Base-by-base conservation (phyloP, 2,797 vertebrate species). In the Sebastes trivittatus region DNA sequence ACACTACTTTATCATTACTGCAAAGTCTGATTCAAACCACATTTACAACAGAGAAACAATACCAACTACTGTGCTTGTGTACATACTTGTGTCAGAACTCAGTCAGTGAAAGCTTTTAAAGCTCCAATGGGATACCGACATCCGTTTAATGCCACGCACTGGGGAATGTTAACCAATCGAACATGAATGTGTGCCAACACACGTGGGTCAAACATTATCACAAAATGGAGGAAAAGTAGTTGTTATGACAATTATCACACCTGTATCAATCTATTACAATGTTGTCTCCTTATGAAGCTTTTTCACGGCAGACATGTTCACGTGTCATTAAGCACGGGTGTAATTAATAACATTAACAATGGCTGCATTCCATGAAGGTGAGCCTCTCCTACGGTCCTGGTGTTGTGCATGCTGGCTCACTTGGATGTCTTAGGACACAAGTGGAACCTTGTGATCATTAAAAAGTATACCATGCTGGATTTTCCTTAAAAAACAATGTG, bases 1-100 rank as follows among this genome's bases (percentile, higher is more conserved):
- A 82, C 80, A 63, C 70, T 59, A 14, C 36, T 74, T 65, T 46
- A 30, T 69, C 77, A 75, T 56, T 69, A 72, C 22, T 75, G 42
- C 36, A 77, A 2, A 22, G 23, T 25, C 59, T 1, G 5, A 64
- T 65, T 74, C 32, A 55, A 63, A 66, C 56, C 75, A 65, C 71
- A 70, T 49, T 49, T n/a, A 14, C 11, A 66, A 58, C 52, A 23
- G 25, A 13, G 55, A 49, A 60, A 80, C 70, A 38, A 72, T 11
- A n/a, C 32, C 56, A 29, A 27, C 42, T 11, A 20, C 34, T 80
- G 64, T 22, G 63, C 34, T 49, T 68, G 52, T 60, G 75, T 65
- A 32, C n/a, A 10, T 52, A 46, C 42, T 52, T 52, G 49, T 20
- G 49, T 52, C 49, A 52, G 49, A 52, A 52, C 49, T 52, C 49